Percentiles rank a stretch among this genome's conserved stretches.
phyloP scores from a whole-genome alignment of 2,888 invertebrate genomes.

The Yponomeuta malinellus region DNA sequence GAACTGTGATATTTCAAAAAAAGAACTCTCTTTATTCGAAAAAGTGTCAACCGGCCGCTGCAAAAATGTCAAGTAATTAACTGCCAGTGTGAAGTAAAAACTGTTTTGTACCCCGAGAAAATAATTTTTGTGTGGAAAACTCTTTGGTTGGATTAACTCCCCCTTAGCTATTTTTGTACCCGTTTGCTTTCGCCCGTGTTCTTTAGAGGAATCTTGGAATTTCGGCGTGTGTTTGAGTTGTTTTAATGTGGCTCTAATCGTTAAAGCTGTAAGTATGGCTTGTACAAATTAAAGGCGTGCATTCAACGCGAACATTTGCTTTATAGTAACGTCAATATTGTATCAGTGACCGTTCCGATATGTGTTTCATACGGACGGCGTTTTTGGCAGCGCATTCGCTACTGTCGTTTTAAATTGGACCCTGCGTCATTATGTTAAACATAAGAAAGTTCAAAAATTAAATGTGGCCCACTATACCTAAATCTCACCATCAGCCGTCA shows the following conservation, averaged over 20 bases:
- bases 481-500: no score
- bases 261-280: constrained; percentile 52
- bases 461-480: no score
- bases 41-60: constrained; percentile 34
- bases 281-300: background rate
- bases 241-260: constrained; percentile 44
- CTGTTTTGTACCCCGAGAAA: constrained; percentile 3
- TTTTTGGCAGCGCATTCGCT: no score
- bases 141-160: constrained; percentile 3
- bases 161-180: constrained; percentile 8
- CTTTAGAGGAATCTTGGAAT: constrained; percentile 9
- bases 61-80: constrained; percentile 28
- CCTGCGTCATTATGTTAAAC: no score
- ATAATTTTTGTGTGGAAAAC: constrained; percentile 35
- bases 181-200: constrained; percentile 7
- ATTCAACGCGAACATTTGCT: background rate
- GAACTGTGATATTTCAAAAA: constrained; percentile 60
- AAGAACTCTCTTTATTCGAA: constrained; percentile 24
- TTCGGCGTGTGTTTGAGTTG: constrained; percentile 9
- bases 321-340: background rate
- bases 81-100: constrained; percentile 3
- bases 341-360: background rate
- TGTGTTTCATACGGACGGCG: no score
- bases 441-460: no score
- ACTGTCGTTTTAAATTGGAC: no score